Base-by-base conservation (phyloP, 2,113 vertebrate genomes). In the Cyanocitta stelleri region DNA sequence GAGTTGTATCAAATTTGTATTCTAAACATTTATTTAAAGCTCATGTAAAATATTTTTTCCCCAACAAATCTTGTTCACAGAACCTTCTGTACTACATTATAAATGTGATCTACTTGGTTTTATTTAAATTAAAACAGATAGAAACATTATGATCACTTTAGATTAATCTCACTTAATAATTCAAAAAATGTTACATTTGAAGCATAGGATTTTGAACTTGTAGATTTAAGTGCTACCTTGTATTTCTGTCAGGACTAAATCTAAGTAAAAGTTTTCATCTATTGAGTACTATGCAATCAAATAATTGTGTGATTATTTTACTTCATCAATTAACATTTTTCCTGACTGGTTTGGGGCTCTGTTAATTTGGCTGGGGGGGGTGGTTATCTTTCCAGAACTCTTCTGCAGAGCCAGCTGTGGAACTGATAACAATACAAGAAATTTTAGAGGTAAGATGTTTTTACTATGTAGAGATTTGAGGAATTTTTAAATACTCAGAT, bases 381-480 rank as follows among this genome's bases (percentile, higher is more conserved):
- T 76, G 27, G 11, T 91, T 95, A 4, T 85, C 33, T 79, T 88
- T 95, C 44, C 80, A 98, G 98, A 91, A 67, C 11, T 77, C 29
- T 59, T 74, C 32, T 49, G 14, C 91, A 95, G 24, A 96, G 32
- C 59, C 92, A 89, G 32, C 18, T 83, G 63, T 54, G 71, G 23
- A 97, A 52, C 87, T 97, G 73, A 51, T 96, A 94, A 59, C 96
- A 8, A 27, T 98, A 22, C 56, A 92, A 74, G 96, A 98, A 69
- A 95, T 98, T 35, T 93, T 98, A 96, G 96, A 98, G 98, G 98
- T 98, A 96, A 98, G 96, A 58, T 37, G 6, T 13, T 33, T 89
- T 52, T 32, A 18, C 41, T 89, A 6, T 16, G 6, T 79, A 54
- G 58, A 76, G 9, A 44, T 54, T 41, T 37, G 14, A 9, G 12